Conservation (phyloP, 2,888 invertebrate genomes). For the Chelonus formosanus region DNA sequence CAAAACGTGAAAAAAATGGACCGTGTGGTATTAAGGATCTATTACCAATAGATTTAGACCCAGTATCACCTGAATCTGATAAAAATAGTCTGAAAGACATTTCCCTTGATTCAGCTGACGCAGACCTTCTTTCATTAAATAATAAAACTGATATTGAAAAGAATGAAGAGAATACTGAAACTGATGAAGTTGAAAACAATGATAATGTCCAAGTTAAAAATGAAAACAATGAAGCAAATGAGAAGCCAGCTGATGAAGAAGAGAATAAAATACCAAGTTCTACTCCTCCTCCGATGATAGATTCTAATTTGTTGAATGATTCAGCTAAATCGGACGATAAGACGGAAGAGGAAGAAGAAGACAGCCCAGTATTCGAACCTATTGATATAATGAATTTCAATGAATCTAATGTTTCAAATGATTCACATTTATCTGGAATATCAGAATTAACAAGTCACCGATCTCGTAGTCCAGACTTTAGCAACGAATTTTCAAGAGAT, state of each 20-base stretch:
- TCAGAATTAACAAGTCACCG: slow-evolving; percentile 69
- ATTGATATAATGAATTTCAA: slow-evolving; percentile 66
- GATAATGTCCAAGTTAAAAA: slow-evolving; percentile 42
- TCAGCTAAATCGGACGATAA: slow-evolving; percentile 64
- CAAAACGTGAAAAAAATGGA: slow-evolving; percentile 65
- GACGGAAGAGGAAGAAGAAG: slow-evolving; percentile 70
- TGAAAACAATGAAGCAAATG: slow-evolving; percentile 39
- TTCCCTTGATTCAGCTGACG: slow-evolving; percentile 57
- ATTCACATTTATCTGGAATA: slow-evolving; percentile 71
- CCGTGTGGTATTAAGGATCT: slow-evolving; percentile 67
- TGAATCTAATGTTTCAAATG: slow-evolving; percentile 68
- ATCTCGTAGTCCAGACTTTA: slow-evolving; percentile 61
- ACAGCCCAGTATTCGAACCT: slow-evolving; percentile 75
- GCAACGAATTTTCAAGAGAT: slow-evolving; percentile 61
- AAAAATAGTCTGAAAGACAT: slow-evolving; percentile 68
- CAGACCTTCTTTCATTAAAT: slow-evolving; percentile 40
- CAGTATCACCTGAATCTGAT: slow-evolving; percentile 82
- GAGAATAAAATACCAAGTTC: slow-evolving; percentile 38
- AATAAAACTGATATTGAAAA: slow-evolving; percentile 32
- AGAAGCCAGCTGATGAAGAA: slow-evolving; percentile 45
- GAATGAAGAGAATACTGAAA: slow-evolving; percentile 26
- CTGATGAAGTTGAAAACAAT: neutral
- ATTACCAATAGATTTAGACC: slow-evolving; percentile 80
- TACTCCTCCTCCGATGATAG: slow-evolving; percentile 15
- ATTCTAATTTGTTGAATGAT: slow-evolving; percentile 42